Evolutionary conservation across 2,113 vertebrate species (phyloP), one percentile per base, ranked within the genome.

Genomic region (Eulemur macaco): DNA sequence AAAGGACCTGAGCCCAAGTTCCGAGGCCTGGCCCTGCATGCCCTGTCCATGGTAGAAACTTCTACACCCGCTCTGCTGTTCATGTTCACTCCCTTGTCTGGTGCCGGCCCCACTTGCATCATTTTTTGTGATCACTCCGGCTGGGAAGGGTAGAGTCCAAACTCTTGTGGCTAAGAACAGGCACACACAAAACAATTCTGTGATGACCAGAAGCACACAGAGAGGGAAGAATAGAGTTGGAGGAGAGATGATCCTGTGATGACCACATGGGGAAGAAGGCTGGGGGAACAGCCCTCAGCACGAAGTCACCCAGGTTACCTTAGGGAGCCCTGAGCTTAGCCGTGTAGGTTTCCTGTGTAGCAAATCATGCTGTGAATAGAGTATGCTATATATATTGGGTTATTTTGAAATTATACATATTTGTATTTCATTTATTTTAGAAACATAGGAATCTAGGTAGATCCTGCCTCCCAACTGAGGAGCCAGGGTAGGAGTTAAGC

Each of bases 391-490:
- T 27, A 68, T 80, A 73, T 60, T 82, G 74, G 56, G 31, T 93
- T 80, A 37, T 52, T 89, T 96, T 77, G 80, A 90, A 96, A 90
- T 66, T 71, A 56, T 45, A 64, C 7, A 50, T 94, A 66, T 10
- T 31, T 77, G 13, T 37, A 58, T 83, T 93, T 23, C 42, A 78
- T 91, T 60, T 93, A 58, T 73, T 94, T 11, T 50, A 45, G 68
- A 92, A 92, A 83, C 39, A 23, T 45, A 90, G 63, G n/a, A 52
- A 77, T 56, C 50, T 56, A 66, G 34, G 69, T 50, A 21, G 66
- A 58, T 83, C 64, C 45, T 86, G 47, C 39, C 74, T 91, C 20
- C 69, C 58, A 18, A 7, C 29, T 71, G 37, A 87, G 81, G 47
- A 85, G 71, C 66, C 66, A 68, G 42, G 17, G 5, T 58, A 15